These are phyloP conservation scores for Rhabdomys pumilio DNA, from an alignment of 2,797 vertebrate genomes.

Conservation along the genomic window DNA sequence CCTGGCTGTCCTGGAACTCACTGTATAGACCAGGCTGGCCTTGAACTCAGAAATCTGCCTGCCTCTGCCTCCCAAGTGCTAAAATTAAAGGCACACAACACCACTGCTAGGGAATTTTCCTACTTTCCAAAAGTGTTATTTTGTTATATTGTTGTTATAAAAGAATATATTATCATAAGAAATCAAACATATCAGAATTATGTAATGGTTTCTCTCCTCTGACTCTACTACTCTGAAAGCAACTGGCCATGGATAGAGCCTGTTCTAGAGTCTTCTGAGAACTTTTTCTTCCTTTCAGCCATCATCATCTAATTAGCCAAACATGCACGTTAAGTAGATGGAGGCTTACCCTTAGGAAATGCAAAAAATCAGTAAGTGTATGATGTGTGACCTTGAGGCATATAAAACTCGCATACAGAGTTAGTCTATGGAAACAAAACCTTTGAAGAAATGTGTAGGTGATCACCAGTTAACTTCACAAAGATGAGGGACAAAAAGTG, in stretches of 20 bases:
- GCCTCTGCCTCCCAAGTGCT: not conserved
- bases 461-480: slow-evolving; percentile 33
- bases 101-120: not conserved
- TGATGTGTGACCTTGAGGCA: slow-evolving; percentile 20
- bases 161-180: slow-evolving; percentile 18
- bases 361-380: not conserved
- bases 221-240: not conserved
- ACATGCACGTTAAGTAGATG: slow-evolving; percentile 14
- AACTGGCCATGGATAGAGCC: not conserved
- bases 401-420: not conserved
- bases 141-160: slow-evolving; percentile 52
- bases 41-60: not conserved
- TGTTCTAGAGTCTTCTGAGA: not conserved
- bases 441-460: slow-evolving; percentile 15
- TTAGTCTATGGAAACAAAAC: slow-evolving; percentile 40
- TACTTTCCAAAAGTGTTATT: slow-evolving; percentile 32
- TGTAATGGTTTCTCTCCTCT: not conserved
- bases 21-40: not conserved
- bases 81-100: not conserved
- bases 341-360: slow-evolving; percentile 6
- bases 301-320: not conserved
- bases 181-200: not conserved
- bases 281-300: not conserved
- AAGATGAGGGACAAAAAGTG: not conserved
- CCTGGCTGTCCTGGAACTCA: not conserved